Evolutionary conservation across 1,140 invertebrate species (phyloP).

Genomic region (Anagrus nilaparvatae): DNA sequence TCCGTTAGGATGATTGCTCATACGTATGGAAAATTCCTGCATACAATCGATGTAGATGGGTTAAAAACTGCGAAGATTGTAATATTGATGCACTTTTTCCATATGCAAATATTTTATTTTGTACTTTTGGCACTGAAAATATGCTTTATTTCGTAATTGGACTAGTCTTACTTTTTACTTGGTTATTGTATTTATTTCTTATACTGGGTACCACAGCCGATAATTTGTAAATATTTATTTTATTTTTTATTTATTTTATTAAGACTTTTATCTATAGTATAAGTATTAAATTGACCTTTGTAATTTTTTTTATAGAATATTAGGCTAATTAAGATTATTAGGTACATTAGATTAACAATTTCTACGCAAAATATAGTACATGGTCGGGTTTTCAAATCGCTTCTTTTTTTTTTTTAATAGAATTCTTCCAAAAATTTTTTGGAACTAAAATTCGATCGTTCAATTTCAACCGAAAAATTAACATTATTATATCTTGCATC

Average conservation of each 20-base stretch:
- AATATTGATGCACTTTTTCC: slow-evolving; percentile 24
- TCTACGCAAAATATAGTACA: too few species aligned
- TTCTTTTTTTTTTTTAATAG: too few species aligned
- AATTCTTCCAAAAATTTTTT: too few species aligned
- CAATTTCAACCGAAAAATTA: too few species aligned
- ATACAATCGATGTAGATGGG: slow-evolving; percentile 31
- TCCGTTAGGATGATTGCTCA: slow-evolving; percentile 34
- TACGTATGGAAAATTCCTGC: slow-evolving; percentile 32
- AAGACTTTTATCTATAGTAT: not conserved
- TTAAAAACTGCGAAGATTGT: slow-evolving; percentile 27
- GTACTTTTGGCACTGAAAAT: slow-evolving; percentile 25
- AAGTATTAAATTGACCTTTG: too few species aligned
- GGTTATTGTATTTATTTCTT: slow-evolving; percentile 53
- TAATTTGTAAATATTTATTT: slow-evolving; percentile 50
- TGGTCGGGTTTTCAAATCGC: too few species aligned
- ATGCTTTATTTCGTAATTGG: slow-evolving; percentile 23
- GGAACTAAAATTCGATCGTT: too few species aligned
- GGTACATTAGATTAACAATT: too few species aligned
- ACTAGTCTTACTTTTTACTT: slow-evolving; percentile 33
- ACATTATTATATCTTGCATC: too few species aligned
- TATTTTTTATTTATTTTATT: too few species aligned
- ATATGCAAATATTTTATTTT: slow-evolving; percentile 32
- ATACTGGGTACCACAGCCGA: slow-evolving; percentile 52
- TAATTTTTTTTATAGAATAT: too few species aligned
- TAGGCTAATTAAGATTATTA: too few species aligned